These are phyloP conservation scores for Erinaceus europaeus DNA, from an alignment of 2,113 vertebrate species.

Conservation along the genomic window DNA sequence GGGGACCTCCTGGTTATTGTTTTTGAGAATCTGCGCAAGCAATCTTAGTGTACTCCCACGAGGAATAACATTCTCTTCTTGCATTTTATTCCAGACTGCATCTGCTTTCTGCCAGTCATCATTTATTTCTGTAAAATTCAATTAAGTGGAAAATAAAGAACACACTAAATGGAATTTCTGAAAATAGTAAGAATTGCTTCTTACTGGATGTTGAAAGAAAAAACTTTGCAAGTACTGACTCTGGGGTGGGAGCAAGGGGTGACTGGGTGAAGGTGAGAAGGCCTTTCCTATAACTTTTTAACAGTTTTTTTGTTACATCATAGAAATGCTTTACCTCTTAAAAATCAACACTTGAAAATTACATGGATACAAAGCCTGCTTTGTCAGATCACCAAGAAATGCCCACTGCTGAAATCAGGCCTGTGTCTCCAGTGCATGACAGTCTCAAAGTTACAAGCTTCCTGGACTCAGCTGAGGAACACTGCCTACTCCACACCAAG, in stretches of 20 bases:
- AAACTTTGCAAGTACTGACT: background rate
- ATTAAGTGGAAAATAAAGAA: background rate
- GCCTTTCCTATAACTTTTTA: background rate
- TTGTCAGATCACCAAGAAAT: too few relatives aligned
- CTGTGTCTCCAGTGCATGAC: too few relatives aligned
- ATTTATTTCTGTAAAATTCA: constrained; percentile 82
- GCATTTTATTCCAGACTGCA: constrained; percentile 93
- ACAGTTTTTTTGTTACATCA: background rate
- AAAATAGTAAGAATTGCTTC: background rate
- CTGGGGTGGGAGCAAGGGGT: background rate
- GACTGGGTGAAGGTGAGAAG: background rate
- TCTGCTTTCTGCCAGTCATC: constrained; percentile 89
- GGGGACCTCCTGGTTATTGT: constrained; percentile 89
- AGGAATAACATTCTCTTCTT: constrained; percentile 94
- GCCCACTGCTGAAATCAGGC: too few relatives aligned
- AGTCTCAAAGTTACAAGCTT: too few relatives aligned
- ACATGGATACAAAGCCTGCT: too few relatives aligned
- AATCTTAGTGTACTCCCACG: constrained; percentile 87
- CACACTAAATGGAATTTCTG: background rate
- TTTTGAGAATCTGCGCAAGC: constrained; percentile 87
- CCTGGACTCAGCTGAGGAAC: too few relatives aligned
- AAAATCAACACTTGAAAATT: too few relatives aligned
- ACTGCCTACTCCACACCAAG: too few relatives aligned
- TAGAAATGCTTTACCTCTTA: background rate
- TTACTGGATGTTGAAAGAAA: background rate